Base-by-base conservation (phyloP, 1,140 invertebrate genomes). In the Andrena cerasifolii region DNA sequence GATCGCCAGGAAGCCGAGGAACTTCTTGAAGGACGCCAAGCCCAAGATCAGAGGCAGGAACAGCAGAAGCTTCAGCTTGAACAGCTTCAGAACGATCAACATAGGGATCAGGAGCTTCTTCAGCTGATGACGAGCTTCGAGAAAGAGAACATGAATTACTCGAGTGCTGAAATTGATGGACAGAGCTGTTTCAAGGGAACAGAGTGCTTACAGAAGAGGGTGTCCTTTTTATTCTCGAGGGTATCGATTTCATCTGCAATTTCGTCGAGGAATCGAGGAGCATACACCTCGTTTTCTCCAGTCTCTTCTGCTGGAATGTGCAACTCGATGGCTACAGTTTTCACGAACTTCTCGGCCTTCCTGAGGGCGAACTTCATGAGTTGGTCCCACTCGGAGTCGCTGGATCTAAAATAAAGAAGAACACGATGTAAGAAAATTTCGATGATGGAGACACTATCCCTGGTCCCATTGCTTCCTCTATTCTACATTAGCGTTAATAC, bases 71-170 rank as follows among this genome's bases (percentile, higher is more conserved):
- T 97, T 97, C 85, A 97, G 85, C 89, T 97, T 97, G 94, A 97
- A 97, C 58, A 97, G 93, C 89, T 97, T 97, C 71, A 97, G 89
- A 65, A 97, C 94, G 72, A 97, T 89, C 83, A 97, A 90, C 93
- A 97, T 94, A 0, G 96, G 96, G 78, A 97, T 95, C 82, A 97
- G 95, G n/a, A 97, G 92, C 87, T 96, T 97, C 93, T 96, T 96
- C 63, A 97, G 90, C 88, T 95, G 95, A 87, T 96, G 94, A 16
- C 96, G 95, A 79, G 95, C 96, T 97, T 93, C 51, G 93, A 92
- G 87, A 79, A 80, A 67, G 56, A 21, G 58, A 45, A 7, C 28
- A 14, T 28, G n/a, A n/a, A 53, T n/a, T n/a, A 24, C 0, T 31
- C 16, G 16, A n/a, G 7, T 1, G 3, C 14, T n/a, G 4, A 0